Conservation (phyloP, 2,888 invertebrate genomes). For the Pecten maximus region DNA sequence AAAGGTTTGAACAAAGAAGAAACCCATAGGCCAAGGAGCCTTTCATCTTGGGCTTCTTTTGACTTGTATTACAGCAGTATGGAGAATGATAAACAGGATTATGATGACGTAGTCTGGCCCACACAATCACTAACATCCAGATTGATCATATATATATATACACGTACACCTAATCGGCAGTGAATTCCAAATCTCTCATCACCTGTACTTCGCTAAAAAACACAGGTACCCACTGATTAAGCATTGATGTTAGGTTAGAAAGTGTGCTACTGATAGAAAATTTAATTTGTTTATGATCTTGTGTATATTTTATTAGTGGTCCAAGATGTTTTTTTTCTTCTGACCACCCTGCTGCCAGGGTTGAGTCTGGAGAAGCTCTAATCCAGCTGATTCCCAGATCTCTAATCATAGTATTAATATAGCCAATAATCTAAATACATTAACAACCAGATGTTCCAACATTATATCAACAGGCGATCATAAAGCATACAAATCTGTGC, state of each 20-base stretch:
- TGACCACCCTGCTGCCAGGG: not conserved
- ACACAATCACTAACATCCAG: not conserved
- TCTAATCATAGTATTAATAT: no score
- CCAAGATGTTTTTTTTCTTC: not conserved
- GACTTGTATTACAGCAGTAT: not conserved
- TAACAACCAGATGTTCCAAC: not conserved
- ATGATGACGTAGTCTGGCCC: not conserved
- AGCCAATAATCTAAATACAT: not conserved
- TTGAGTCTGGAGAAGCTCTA: no score
- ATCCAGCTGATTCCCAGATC: no score
- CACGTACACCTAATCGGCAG: not conserved
- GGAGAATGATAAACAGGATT: constrained; percentile 7
- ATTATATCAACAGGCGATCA: not conserved
- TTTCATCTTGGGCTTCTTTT: not conserved
- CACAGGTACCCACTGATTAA: not conserved
- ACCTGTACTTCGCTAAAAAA: not conserved
- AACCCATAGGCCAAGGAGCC: not conserved
- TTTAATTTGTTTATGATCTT: not conserved
- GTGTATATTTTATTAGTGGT: not conserved
- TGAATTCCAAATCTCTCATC: not conserved
- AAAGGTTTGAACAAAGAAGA: not conserved
- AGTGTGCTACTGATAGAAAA: not conserved
- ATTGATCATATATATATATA: not conserved
- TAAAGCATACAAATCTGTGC: not conserved
- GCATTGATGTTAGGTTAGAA: not conserved